A percentile compares a stretch with the other conserved stretches of the same genome.
Evolutionary conservation across 2,888 invertebrate genomes (phyloP).

Genomic region (Bursaphelenchus okinawaensis): DNA sequence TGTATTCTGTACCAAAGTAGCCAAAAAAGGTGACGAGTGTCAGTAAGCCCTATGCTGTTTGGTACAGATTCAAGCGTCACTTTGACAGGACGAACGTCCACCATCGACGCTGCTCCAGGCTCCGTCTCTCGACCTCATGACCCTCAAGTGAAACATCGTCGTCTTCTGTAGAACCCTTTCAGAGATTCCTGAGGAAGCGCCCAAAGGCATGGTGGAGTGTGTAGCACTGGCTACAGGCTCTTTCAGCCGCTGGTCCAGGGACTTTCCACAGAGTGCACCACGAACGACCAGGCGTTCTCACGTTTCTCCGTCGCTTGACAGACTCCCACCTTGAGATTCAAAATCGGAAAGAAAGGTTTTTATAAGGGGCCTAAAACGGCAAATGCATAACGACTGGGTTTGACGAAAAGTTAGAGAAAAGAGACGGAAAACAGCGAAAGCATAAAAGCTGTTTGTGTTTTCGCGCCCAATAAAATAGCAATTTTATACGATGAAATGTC

Average conservation of each 20-base stretch:
- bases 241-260: slow-evolving; percentile 35
- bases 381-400: too few relatives aligned
- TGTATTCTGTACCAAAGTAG: background rate
- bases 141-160: background rate
- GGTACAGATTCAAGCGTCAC: slow-evolving; percentile 17
- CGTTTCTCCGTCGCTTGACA: slow-evolving; percentile 11
- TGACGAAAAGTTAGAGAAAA: too few relatives aligned
- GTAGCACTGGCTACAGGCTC: slow-evolving; percentile 23
- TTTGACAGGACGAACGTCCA: slow-evolving; percentile 33
- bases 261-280: slow-evolving; percentile 30
- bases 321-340: background rate
- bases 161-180: background rate
- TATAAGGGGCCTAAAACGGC: too few relatives aligned
- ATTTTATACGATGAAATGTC: too few relatives aligned
- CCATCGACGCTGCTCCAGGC: background rate
- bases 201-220: background rate
- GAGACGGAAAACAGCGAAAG: too few relatives aligned
- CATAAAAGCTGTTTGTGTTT: too few relatives aligned
- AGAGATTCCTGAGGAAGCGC: background rate
- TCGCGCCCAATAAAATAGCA: too few relatives aligned
- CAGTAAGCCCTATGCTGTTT: slow-evolving; percentile 34
- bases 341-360: too few relatives aligned
- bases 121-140: slow-evolving; percentile 3
- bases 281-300: slow-evolving; percentile 3
- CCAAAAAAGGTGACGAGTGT: background rate